Conservation (phyloP, 2,797 vertebrate genomes). For the Cichlasoma orientale region DNA sequence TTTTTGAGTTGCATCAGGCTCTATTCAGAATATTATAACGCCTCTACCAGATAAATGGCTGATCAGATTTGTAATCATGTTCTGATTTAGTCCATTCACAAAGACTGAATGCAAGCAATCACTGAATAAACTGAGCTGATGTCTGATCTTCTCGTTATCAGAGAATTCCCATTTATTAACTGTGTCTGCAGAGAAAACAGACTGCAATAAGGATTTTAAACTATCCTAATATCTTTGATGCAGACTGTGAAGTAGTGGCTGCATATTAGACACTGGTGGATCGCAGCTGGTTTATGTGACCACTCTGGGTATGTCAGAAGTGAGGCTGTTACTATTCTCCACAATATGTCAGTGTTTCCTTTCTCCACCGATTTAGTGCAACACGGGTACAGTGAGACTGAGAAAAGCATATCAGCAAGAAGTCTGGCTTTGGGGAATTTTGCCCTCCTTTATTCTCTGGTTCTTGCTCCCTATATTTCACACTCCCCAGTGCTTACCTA, state of each 20-base stretch:
- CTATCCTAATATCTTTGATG: background rate
- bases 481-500: constrained; percentile 1
- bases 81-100: constrained; percentile 1
- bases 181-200: background rate
- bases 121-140: background rate
- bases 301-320: background rate
- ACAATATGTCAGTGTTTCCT: background rate
- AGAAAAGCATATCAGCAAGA: constrained; percentile 30
- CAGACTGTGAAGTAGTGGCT: background rate
- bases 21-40: background rate
- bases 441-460: constrained; percentile 28
- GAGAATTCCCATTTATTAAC: background rate
- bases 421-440: constrained; percentile 5
- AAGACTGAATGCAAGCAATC: background rate
- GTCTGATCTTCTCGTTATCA: background rate
- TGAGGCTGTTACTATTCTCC: background rate
- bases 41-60: background rate
- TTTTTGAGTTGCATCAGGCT: background rate
- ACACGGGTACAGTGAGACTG: background rate
- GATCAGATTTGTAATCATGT: constrained; percentile 1
- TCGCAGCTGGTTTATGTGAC: background rate
- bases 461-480: background rate
- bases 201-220: background rate
- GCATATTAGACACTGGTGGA: background rate
- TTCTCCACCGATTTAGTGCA: background rate